Percentiles rank a stretch among this genome's conserved stretches.
These are phyloP conservation scores for Zoanthus gigantus DNA, from an alignment of 92 coral and sea anemone genomes.

Conservation along the genomic window DNA sequence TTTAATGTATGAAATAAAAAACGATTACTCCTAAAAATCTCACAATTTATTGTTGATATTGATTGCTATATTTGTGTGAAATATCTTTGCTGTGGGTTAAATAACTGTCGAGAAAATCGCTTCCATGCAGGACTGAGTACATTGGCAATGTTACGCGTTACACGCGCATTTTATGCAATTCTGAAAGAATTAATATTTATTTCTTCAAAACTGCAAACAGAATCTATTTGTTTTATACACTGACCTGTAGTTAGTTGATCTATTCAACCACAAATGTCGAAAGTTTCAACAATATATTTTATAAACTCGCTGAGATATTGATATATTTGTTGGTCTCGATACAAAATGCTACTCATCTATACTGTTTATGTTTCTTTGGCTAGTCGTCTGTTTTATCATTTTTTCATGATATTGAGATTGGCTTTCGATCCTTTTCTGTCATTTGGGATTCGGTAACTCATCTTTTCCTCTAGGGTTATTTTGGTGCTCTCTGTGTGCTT, in stretches of 20 bases:
- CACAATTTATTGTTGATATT: not conserved
- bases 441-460: constrained; percentile 8
- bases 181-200: no score
- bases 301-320: not conserved
- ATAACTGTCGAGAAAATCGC: no score
- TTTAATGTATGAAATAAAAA: not conserved
- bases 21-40: constrained; percentile 2
- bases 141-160: no score
- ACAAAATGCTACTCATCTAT: not conserved
- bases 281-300: not conserved
- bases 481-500: constrained; percentile 25
- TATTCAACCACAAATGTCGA: not conserved
- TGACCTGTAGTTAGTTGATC: not conserved
- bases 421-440: not conserved
- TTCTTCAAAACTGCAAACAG: no score
- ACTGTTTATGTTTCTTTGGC: not conserved
- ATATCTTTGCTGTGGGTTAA: not conserved
- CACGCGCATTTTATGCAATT: no score
- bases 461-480: not conserved
- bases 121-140: no score
- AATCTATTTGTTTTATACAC: no score
- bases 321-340: not conserved
- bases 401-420: constrained; percentile 14
- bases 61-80: not conserved
- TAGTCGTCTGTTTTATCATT: not conserved